phyloP scores from a whole-genome alignment of 1,140 invertebrate species.

The Tribolium madens region DNA sequence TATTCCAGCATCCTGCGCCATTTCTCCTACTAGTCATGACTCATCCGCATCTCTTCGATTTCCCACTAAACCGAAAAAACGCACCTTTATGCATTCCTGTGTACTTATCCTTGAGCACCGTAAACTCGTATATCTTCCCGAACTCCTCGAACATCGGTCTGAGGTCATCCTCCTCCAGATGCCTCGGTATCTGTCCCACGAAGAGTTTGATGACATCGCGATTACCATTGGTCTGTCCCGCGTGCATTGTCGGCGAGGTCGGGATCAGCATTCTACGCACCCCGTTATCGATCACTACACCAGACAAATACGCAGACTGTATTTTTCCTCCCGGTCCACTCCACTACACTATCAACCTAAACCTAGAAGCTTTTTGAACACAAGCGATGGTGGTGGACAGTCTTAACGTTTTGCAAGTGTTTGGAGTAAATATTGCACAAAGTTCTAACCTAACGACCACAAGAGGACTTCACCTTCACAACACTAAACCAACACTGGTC shows the following conservation, averaged over 20 bases:
- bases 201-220: slow-evolving; percentile 85
- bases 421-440: slow-evolving; percentile 35
- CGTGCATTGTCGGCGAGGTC: slow-evolving; percentile 56
- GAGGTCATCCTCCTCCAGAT: slow-evolving; percentile 89
- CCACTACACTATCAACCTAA: slow-evolving; percentile 18
- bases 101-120: slow-evolving; percentile 92
- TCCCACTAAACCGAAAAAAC: background rate
- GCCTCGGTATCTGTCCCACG: slow-evolving; percentile 92
- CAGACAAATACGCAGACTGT: slow-evolving; percentile 38
- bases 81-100: slow-evolving; percentile 94
- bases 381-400: slow-evolving; percentile 31
- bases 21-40: background rate
- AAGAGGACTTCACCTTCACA: slow-evolving; percentile 65
- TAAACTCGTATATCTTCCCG: slow-evolving; percentile 94
- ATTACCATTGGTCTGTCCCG: slow-evolving; percentile 48
- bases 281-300: slow-evolving; percentile 29
- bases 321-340: slow-evolving; percentile 42
- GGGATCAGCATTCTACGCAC: slow-evolving; percentile 62
- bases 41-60: background rate
- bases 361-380: slow-evolving; percentile 24
- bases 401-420: slow-evolving; percentile 35
- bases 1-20: too few species aligned
- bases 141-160: slow-evolving; percentile 93
- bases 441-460: slow-evolving; percentile 62
- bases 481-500: slow-evolving; percentile 65